A percentile compares a stretch with the other conserved stretches of the same genome.
Conservation (phyloP, 2,888 invertebrate genomes). For the Aleiodes alternator region DNA sequence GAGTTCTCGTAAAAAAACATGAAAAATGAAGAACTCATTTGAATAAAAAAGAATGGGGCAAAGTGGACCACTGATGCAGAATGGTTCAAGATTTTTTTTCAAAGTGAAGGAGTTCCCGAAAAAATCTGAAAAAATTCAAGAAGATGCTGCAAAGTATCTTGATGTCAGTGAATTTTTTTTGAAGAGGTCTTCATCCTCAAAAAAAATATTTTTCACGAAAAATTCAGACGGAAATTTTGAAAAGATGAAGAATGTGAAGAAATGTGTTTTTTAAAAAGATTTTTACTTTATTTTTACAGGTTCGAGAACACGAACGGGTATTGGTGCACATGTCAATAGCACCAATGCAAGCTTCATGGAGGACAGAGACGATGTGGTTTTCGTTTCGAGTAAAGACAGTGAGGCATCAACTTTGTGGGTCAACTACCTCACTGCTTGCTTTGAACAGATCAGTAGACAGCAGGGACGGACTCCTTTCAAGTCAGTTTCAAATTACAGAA, state of each 20-base stretch:
- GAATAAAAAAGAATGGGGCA: too few relatives aligned
- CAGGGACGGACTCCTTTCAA: constrained; percentile 88
- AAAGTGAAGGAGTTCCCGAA: background rate
- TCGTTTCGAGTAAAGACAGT: constrained; percentile 86
- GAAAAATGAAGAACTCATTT: too few relatives aligned
- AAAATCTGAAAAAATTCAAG: background rate
- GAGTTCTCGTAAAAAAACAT: too few relatives aligned
- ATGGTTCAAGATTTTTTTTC: background rate
- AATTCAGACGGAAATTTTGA: background rate
- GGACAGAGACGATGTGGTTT: constrained; percentile 88
- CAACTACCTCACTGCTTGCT: constrained; percentile 88
- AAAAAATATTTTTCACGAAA: background rate
- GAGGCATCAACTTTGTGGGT: constrained; percentile 88
- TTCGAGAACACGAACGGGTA: constrained; percentile 49
- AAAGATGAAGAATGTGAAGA: background rate
- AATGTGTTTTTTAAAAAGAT: constrained; percentile 1
- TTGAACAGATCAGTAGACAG: constrained; percentile 89
- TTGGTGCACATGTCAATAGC: constrained; percentile 46
- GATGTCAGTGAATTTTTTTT: background rate
- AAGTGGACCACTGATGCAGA: too few relatives aligned
- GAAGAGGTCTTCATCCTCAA: background rate
- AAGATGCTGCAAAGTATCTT: too few relatives aligned
- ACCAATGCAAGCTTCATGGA: constrained; percentile 46
- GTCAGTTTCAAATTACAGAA: constrained; percentile 75
- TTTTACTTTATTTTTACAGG: constrained; percentile 40